Base-by-base conservation (phyloP, 1,140 invertebrate genomes). In the Danaus plexippus region DNA sequence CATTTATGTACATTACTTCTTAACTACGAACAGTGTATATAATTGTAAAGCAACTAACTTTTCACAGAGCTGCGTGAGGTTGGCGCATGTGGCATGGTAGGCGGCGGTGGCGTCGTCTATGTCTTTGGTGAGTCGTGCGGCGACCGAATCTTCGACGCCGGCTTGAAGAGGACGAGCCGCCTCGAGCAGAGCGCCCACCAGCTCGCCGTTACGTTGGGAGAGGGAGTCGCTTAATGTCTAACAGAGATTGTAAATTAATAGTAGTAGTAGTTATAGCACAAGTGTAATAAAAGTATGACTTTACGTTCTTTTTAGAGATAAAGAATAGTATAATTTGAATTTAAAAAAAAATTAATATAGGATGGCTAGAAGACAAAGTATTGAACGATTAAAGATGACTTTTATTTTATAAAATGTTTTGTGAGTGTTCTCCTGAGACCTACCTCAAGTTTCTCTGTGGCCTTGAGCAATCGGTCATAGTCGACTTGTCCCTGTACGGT, bases 401-500 rank as follows among this genome's bases (percentile, higher is more conserved):
- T 32, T 32, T 32, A 8, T 32, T 32, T 32, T 32, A 32, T 32
- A 32, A 32, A 3, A 6, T 32, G 22, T 32, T 6, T 2, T 32
- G 5, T 32, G 1, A 15, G 22, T 32, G 22, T 32, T 8, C 22
- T 32, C 22, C 5, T 32, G 1, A 18, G 15, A 52, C 90, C 90
- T 57, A 94, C 93, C 91, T 94, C 93, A 54, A 94, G 83, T 71
- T 93, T 87, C 73, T 94, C 93, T 0, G 93, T 94, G 41, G 93
- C 93, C 68, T 94, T 94, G n/a, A 92, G 82, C 46, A 95, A 78
- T 32, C 94, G 89, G 52, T 94, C 93, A 63, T 95, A 95, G 83
- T 95, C 93, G 1, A 95, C 91, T 43, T 92, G 91, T 10, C 93
- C 94, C 71, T 94, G 92, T 0, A 95, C 92, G 1, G 92, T 92